Evolutionary conservation across 1,140 invertebrate genomes (phyloP).

Genomic region (Drosophila miranda): DNA sequence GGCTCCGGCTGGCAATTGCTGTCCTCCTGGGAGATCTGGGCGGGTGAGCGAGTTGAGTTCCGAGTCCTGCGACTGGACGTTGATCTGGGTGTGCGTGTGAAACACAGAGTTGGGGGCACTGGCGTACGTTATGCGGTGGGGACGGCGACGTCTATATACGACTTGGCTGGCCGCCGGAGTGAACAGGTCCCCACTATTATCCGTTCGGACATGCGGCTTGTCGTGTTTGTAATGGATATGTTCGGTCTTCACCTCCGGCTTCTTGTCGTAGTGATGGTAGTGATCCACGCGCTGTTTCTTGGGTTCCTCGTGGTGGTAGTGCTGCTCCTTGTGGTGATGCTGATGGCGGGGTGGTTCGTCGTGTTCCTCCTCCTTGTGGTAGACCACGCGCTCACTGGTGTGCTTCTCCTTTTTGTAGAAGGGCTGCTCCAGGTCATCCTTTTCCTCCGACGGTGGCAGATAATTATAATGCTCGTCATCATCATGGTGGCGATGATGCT

Average conservation of each 20-base stretch:
- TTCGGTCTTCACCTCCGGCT: constrained; percentile 64
- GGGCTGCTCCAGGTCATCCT: constrained; percentile 30
- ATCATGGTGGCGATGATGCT: constrained; percentile 54
- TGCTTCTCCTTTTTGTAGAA: constrained; percentile 65
- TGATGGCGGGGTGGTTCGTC: constrained; percentile 19
- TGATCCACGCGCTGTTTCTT: constrained; percentile 66
- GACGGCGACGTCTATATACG: constrained; percentile 48
- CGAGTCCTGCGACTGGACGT: constrained; percentile 70
- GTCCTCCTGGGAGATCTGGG: constrained; percentile 21
- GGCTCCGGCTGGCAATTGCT: constrained; percentile 10
- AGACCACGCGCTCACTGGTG: constrained; percentile 61
- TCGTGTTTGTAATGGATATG: constrained; percentile 63
- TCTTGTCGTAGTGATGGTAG: constrained; percentile 69
- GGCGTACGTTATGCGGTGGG: constrained; percentile 58
- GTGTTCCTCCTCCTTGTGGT: constrained; percentile 58
- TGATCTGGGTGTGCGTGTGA: constrained; percentile 72
- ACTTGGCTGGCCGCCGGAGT: constrained; percentile 51
- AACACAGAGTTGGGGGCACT: constrained; percentile 73
- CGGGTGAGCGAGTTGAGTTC: constrained; percentile 57
- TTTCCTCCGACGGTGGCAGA: constrained; percentile 36
- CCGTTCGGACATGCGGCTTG: constrained; percentile 43
- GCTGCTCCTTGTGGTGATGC: constrained; percentile 13
- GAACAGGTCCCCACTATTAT: constrained; percentile 37
- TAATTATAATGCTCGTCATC: constrained; percentile 65
- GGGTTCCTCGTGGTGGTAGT: constrained; percentile 41